Base-by-base conservation (phyloP, 2,888 invertebrate genomes). In the Acronicta aceris region DNA sequence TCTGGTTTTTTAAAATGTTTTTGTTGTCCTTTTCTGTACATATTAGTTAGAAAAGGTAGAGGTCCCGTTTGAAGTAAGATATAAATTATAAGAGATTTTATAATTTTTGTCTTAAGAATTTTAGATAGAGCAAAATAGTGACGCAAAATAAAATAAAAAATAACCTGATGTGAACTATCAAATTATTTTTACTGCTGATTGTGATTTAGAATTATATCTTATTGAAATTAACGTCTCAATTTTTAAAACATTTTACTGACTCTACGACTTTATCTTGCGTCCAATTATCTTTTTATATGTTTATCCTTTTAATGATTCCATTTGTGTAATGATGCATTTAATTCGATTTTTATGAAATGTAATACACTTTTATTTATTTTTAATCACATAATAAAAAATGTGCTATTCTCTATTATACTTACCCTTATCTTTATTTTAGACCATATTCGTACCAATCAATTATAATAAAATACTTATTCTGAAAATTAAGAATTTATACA, bases 1-100 rank as follows among this genome's bases (percentile, higher is more conserved):
- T 65, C 63, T 65, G 76, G 77, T 72, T 74, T 76, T 63, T 68
- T 63, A 0, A n/a, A 45, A 59, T 48, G 46, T 55, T 59, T 54
- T 70, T 58, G 54, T 67, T 71, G 74, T 72, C 74, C 64, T 66
- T 61, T 74, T 69, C 55, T 75, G 77, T 79, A 77, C 64, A 76
- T 79, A 77, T 57, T 57, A 66, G 52, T 52, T 62, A 56, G 57
- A 60, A 65, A 51, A 60, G 65, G 76, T n/a, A 55, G 17, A 7
- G 12, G 48, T 64, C 52, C 50, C 36, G 16, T 58, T 57, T 43
- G 10, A 46, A 25, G 43, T 59, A 65, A 59, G 59, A 57, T 67
- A 62, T 67, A 64, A 63, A 68, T 76, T 70, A 67, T 67, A 56
- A 55, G 53, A 47, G 5, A 49, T 53, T 57, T 66, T 65, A 72